A percentile compares a stretch with the other conserved stretches of the same genome.
Evolutionary conservation across 2,113 vertebrate genomes (phyloP).

Genomic region (Myotis yumanensis): DNA sequence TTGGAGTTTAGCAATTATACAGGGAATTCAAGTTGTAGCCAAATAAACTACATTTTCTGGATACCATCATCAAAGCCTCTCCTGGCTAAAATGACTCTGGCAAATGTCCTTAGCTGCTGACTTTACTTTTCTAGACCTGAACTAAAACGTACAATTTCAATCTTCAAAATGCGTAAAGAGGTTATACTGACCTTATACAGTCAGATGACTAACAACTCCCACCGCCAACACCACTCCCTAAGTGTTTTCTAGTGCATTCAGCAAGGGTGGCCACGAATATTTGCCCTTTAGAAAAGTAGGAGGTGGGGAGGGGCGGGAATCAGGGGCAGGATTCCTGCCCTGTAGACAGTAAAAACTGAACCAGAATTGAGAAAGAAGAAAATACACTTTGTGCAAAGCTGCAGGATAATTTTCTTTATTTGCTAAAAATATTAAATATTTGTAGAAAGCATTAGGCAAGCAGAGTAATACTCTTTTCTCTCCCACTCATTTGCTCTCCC

Average conservation of each 20-base stretch:
- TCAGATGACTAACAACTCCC: not conserved
- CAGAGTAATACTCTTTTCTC: not conserved
- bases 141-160: not conserved
- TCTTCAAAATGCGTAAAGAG: not conserved
- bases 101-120: not conserved
- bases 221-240: too few relatives aligned
- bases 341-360: not conserved
- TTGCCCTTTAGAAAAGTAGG: not conserved
- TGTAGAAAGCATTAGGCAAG: not conserved
- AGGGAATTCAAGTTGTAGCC: not conserved
- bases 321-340: not conserved
- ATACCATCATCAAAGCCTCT: slow-evolving; percentile 30
- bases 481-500: not conserved
- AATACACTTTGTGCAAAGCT: not conserved
- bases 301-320: too few relatives aligned
- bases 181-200: not conserved
- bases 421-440: not conserved
- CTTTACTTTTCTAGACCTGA: slow-evolving; percentile 7
- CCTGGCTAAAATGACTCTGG: not conserved
- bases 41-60: slow-evolving; percentile 39
- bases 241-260: not conserved
- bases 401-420: not conserved
- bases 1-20: not conserved
- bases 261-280: not conserved
- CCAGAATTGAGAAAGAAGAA: not conserved